These are phyloP conservation scores for Myotis davidii DNA, from an alignment of 2,113 vertebrate species.

Conservation along the genomic window DNA sequence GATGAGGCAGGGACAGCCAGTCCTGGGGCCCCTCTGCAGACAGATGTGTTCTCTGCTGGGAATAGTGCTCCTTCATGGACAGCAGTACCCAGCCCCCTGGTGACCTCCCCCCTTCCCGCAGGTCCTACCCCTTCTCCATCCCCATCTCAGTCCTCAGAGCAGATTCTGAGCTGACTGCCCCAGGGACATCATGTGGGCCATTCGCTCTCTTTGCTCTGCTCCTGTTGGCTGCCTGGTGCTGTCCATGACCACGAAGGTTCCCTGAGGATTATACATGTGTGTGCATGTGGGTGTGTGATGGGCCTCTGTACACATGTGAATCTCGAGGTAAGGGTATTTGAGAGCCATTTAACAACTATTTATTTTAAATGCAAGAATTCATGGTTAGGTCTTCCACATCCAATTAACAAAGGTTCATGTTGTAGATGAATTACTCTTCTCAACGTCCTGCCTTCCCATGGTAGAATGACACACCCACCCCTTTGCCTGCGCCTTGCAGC, in stretches of 20 bases:
- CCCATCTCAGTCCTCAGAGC: background rate
- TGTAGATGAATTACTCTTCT: background rate
- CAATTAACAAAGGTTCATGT: background rate
- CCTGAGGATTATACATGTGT: background rate
- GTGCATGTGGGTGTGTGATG: background rate
- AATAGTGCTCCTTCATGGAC: background rate
- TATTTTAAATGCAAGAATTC: background rate
- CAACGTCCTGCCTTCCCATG: no score
- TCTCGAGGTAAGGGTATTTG: background rate
- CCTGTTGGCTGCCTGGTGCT: background rate
- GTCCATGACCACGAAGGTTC: background rate
- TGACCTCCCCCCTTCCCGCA: background rate
- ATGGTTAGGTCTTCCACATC: background rate
- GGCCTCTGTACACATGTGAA: background rate
- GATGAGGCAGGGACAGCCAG: background rate
- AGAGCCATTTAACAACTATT: background rate
- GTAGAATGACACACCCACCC: background rate
- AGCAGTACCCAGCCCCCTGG: background rate
- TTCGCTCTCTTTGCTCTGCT: background rate
- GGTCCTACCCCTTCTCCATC: background rate
- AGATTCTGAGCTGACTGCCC: background rate
- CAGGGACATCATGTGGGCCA: background rate
- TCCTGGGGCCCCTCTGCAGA: background rate
- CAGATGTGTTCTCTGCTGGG: background rate
- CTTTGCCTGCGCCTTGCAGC: background rate